Conservation (phyloP, 2,113 vertebrate genomes). For the Neolamprologus ventralis region DNA sequence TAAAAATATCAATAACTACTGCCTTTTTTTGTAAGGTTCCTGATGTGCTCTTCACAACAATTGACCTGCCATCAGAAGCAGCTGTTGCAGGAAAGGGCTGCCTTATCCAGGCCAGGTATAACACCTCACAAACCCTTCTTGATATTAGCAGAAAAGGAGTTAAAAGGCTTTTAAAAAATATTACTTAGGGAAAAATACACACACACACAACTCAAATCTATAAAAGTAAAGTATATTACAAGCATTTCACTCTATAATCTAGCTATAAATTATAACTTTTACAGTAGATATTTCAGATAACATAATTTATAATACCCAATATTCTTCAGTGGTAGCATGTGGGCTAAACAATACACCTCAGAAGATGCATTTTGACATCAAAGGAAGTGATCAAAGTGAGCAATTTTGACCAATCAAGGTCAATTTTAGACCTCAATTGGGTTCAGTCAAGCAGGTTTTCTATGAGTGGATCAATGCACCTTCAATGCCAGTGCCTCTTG, state of each 20-base stretch:
- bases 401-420: neutral
- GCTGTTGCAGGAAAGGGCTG: conserved; percentile 86
- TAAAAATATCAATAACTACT: neutral
- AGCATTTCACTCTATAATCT: neutral
- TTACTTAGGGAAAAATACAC: neutral
- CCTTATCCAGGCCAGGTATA: conserved; percentile 90
- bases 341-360: neutral
- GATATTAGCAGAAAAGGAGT: neutral
- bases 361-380: neutral
- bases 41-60: conserved; percentile 91
- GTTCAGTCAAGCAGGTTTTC: neutral
- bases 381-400: neutral
- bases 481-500: neutral
- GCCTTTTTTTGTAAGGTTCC: conserved; percentile 73
- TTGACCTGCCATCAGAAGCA: conserved; percentile 82
- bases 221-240: neutral
- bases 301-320: neutral
- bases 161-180: neutral
- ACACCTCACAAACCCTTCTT: neutral
- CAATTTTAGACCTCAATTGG: neutral
- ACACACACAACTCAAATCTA: neutral
- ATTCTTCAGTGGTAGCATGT: neutral
- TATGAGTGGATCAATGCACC: neutral
- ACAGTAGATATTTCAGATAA: neutral
- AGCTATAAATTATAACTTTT: neutral